phyloP scores from a whole-genome alignment of 2,113 vertebrate genomes.

The Sorex araneus region DNA sequence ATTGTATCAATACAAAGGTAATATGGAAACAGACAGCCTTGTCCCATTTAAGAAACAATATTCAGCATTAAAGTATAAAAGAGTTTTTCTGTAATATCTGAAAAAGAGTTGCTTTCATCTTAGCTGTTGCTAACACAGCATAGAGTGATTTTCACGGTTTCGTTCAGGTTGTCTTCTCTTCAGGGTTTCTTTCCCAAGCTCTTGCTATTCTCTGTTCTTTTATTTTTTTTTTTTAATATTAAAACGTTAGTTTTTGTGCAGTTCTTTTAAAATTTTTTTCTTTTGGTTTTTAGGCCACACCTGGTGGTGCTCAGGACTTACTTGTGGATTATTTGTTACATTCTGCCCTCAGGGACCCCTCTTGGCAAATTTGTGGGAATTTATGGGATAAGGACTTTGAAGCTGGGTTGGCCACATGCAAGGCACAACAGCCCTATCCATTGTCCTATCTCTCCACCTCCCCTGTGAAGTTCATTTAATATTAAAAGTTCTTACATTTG shows the following conservation, averaged over 20 bases:
- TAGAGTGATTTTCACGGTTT: not conserved
- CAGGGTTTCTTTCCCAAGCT: constrained; percentile 18
- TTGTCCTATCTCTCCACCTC: too few relatives aligned
- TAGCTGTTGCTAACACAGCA: not conserved
- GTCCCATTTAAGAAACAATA: constrained; percentile 33
- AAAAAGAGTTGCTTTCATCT: not conserved
- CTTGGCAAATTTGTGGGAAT: too few relatives aligned
- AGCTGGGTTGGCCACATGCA: too few relatives aligned
- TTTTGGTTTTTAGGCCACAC: too few relatives aligned
- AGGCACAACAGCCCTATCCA: too few relatives aligned
- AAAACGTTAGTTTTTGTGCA: too few relatives aligned
- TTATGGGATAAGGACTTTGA: too few relatives aligned
- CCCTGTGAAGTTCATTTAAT: not conserved
- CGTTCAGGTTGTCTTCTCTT: not conserved
- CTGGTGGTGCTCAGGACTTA: too few relatives aligned
- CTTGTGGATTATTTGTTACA: too few relatives aligned
- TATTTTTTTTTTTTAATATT: too few relatives aligned
- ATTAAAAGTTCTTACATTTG: not conserved
- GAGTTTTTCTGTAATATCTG: not conserved
- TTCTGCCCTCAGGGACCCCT: too few relatives aligned
- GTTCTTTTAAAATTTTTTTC: too few relatives aligned
- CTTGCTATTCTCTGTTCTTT: not conserved
- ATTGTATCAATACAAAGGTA: not conserved
- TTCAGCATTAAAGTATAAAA: constrained; percentile 12
- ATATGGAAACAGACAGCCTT: not conserved